These are phyloP conservation scores for Acleris literana DNA, from an alignment of 2,888 invertebrate genomes.

Conservation along the genomic window DNA sequence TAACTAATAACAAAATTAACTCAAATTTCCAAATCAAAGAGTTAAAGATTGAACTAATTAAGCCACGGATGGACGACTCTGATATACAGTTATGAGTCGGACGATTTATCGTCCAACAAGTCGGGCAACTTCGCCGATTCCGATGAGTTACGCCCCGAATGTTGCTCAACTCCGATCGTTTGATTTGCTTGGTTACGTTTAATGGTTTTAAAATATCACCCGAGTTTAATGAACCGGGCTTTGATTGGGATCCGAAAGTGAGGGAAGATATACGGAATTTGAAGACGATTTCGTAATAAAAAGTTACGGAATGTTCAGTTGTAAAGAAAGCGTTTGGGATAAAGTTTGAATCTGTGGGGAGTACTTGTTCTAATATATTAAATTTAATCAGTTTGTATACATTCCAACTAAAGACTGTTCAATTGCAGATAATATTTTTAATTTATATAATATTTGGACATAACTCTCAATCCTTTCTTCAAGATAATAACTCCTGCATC, in stretches of 20 bases:
- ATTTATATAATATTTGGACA: no score
- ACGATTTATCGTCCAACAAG: conserved; percentile 63
- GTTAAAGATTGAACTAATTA: conserved; percentile 27
- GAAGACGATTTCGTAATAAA: not conserved
- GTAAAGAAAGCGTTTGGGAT: no score
- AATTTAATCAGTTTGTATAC: no score
- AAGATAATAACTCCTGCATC: no score
- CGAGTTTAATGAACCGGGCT: conserved; percentile 34
- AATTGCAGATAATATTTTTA: no score
- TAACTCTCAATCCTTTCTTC: no score
- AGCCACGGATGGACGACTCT: conserved; percentile 47
- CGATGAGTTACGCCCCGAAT: conserved; percentile 39
- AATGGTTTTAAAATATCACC: conserved; percentile 49
- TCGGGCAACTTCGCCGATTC: conserved; percentile 42
- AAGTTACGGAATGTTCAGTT: not conserved
- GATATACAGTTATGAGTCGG: conserved; percentile 66
- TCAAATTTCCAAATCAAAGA: conserved; percentile 11
- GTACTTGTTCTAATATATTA: no score
- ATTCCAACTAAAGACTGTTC: no score
- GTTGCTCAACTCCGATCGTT: conserved; percentile 54
- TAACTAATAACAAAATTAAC: no score
- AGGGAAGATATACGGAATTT: not conserved
- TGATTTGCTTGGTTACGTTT: conserved; percentile 67
- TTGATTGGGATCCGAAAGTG: conserved; percentile 22
- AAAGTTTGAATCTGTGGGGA: no score